Percentiles rank a stretch among this genome's conserved stretches.
Evolutionary conservation across 2,888 invertebrate genomes (phyloP).

Genomic region (Stramonita haemastoma): DNA sequence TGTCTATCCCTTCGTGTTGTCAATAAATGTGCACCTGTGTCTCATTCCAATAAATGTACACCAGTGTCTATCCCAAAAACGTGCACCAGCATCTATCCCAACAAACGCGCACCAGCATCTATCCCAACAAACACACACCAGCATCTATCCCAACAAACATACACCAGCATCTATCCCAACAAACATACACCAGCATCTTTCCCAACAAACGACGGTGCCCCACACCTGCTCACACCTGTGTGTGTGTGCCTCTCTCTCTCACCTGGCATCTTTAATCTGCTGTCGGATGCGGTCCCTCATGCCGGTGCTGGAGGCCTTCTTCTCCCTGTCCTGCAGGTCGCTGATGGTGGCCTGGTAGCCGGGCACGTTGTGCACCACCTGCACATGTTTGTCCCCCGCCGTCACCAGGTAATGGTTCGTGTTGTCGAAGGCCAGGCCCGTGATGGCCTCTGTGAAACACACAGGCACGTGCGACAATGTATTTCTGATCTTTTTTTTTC

Average conservation of each 20-base stretch:
- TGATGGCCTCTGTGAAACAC: constrained; percentile 84
- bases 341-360: constrained; percentile 81
- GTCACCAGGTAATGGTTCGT: constrained; percentile 86
- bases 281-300: constrained; percentile 87
- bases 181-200: too few species aligned
- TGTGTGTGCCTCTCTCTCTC: constrained; percentile 33
- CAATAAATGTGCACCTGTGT: too few species aligned
- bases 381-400: constrained; percentile 86
- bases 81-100: too few species aligned
- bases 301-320: constrained; percentile 80
- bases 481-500: too few species aligned
- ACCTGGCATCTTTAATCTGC: constrained; percentile 81
- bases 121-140: not conserved
- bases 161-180: too few species aligned
- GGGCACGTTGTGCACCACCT: constrained; percentile 88
- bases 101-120: too few species aligned
- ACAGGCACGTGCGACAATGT: not conserved
- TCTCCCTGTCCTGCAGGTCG: constrained; percentile 74
- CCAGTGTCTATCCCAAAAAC: too few species aligned
- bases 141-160: too few species aligned
- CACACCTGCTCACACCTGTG: too few species aligned
- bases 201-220: too few species aligned
- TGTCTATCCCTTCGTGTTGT: too few species aligned
- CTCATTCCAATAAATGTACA: too few species aligned
- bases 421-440: constrained; percentile 86